These are phyloP conservation scores for Chiloscyllium punctatum DNA, from an alignment of 2,797 vertebrate species.

Conservation along the genomic window DNA sequence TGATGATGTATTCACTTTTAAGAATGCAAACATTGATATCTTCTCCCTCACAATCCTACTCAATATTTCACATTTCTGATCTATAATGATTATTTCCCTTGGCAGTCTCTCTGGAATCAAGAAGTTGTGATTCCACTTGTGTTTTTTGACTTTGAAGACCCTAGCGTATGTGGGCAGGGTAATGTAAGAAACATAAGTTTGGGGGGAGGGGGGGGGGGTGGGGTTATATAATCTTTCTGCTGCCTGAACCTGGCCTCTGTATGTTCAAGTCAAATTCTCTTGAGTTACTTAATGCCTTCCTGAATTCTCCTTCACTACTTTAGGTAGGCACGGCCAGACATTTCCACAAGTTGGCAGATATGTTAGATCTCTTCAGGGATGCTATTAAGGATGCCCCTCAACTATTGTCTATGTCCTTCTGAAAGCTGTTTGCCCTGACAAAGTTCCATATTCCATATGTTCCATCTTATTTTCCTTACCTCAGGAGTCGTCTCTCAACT, in stretches of 20 bases:
- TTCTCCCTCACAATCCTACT: background rate
- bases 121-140: no score
- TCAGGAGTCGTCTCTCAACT: no score
- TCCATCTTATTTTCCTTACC: no score
- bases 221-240: background rate
- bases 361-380: no score
- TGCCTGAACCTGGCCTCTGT: background rate
- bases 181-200: no score
- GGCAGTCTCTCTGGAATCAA: no score
- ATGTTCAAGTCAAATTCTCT: background rate
- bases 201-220: no score
- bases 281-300: background rate
- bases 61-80: background rate
- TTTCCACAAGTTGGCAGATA: background rate
- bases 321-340: background rate
- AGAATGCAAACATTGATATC: background rate
- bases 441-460: no score
- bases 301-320: background rate
- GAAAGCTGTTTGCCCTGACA: background rate
- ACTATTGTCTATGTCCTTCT: background rate
- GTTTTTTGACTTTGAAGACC: no score
- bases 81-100: background rate
- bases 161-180: no score
- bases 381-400: background rate
- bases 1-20: background rate